Base-by-base conservation (phyloP, 1,140 invertebrate species). In the Asobara japonica region DNA sequence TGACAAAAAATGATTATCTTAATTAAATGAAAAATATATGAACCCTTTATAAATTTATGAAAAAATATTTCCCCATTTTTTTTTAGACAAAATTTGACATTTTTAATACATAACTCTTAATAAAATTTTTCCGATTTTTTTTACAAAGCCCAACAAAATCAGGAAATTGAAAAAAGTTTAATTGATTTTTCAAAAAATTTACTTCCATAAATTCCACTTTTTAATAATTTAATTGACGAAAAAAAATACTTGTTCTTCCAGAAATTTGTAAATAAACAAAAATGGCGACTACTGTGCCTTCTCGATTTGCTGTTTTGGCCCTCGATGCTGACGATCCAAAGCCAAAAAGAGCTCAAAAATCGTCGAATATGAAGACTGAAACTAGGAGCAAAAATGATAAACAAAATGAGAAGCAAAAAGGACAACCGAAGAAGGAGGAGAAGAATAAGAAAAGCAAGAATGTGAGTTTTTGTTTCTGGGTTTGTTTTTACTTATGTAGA, bases 301-400 rank as follows among this genome's bases (percentile, higher is more conserved):
- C 89, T n/a, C 76, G 89, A 65, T 89, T 89, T 74, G 85, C 89
- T 65, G 85, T 89, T 29, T 83, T 89, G 8, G 86, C 86, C 69
- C 82, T 89, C 25, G 89, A 89, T 38, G 88, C 89, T 61, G 88
- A 89, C 69, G 88, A 88, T 74, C 84, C 81, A 48, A 83, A 84
- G 31, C 80, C 82, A 31, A 83, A 79, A 65, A 87, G 85, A 67
- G 73, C 72, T 0, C 80, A 81, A 74, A 87, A 86, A 72, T 41
- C 81, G n/a, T n/a, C 77, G 4, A 68, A 18, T 38, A 70, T n/a
- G 13, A 86, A 84, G 76, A 65, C 69, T 0, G 79, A 70, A 38
- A 60, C 76, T 13, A 86, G 84, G 60, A 76, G 65, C 10, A 85
- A 84, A 41, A 66, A 69, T 8, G 79, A 84, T 22, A 84, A 86